Base-by-base conservation (phyloP, 2,113 vertebrate genomes). In the Cynopterus brachyotis region DNA sequence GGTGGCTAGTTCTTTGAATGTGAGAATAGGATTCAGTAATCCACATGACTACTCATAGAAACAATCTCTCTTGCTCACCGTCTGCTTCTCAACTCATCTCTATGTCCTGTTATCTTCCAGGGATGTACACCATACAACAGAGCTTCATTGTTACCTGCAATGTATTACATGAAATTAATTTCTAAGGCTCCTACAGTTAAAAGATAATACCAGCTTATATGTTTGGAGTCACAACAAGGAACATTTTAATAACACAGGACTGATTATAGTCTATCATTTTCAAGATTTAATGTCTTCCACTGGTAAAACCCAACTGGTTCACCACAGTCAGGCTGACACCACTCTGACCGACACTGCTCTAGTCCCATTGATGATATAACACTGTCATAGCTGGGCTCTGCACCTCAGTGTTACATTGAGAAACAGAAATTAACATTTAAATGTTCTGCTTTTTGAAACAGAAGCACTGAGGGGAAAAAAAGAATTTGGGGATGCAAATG, bases 211-310 rank as follows among this genome's bases (percentile, higher is more conserved):
- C 42, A 79, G 62, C 28, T 55, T 92, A 9, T 47, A 45, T 73
- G 40, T 80, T 72, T 82, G 78, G 30, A 47, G 19, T 64, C 32
- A 81, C 19, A 26, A 28, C 22, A 53, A 83, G n/a, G 20, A 78
- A 55, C 20, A 90, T 66, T 95, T 92, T 81, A 95, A 60, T 89
- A 86, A 66, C 30, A 89, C 20, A 80, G 60, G 24, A 76, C 24
- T 50, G 19, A 81, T 10, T 66, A 19, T 53, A 17, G 24, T 88
- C 6, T 69, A 24, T 67, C 32, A 57, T 70, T 81, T 90, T 95
- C 90, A 67, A 45, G 35, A 85, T 55, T 53, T n/a, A 42, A 3
- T 37, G 12, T 53, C 83, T 87, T 16, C 40, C 47, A 30, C 1
- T 83, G 47, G 47, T 66, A 83, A 72, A 76, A 24, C 26, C 62